Evolutionary conservation across 2,113 vertebrate genomes (phyloP).

Genomic region (Terrapene triunguis): DNA sequence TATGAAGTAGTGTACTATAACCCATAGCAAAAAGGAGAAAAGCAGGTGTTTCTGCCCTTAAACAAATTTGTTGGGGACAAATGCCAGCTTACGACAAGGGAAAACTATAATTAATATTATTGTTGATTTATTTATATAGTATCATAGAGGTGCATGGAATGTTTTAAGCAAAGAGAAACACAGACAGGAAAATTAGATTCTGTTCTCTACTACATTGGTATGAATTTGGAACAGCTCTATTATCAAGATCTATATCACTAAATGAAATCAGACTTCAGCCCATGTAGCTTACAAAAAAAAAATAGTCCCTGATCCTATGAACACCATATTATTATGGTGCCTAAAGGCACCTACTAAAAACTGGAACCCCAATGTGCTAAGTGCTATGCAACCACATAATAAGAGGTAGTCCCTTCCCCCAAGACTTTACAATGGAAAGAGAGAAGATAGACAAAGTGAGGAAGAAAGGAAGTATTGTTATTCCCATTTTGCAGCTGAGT

Average conservation of each 20-base stretch:
- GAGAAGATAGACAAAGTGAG: rapidly evolving
- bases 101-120: background rate
- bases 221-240: background rate
- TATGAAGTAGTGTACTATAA: rapidly evolving
- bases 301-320: background rate
- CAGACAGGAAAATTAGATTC: background rate
- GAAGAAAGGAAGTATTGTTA: background rate
- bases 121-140: background rate
- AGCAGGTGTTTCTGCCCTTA: background rate
- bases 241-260: background rate
- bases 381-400: background rate
- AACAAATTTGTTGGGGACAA: background rate
- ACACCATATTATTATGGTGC: background rate
- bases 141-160: background rate
- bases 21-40: background rate
- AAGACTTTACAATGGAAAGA: background rate
- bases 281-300: background rate
- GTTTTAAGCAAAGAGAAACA: background rate
- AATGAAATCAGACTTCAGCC: background rate
- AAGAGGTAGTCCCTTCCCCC: background rate
- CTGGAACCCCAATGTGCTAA: background rate
- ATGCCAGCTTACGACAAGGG: background rate
- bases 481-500: background rate
- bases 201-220: background rate
- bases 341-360: background rate